Conservation (phyloP, 2,797 vertebrate species). For the Helarctos malayanus region DNA sequence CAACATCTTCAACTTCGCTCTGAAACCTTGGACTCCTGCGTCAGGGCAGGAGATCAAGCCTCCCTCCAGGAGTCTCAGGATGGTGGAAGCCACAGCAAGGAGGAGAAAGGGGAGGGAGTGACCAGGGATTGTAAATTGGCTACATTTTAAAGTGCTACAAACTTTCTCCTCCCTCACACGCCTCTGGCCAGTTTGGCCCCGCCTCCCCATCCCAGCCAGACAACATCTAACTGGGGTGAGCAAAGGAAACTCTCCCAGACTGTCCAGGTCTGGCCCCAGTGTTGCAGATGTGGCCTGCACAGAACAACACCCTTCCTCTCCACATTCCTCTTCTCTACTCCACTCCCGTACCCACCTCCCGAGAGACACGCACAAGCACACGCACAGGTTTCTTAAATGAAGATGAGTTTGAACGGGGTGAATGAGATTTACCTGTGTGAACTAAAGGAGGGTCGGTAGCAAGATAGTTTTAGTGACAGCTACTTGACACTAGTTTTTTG, state of each 20-base stretch:
- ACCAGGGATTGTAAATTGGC: constrained; percentile 50
- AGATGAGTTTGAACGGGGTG: neutral
- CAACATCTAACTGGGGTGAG: constrained; percentile 34
- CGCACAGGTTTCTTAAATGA: neutral
- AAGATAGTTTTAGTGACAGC: constrained; percentile 48
- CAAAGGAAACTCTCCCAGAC: neutral
- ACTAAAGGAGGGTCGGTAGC: neutral
- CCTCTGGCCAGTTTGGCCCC: constrained; percentile 48
- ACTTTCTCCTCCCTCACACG: constrained; percentile 71
- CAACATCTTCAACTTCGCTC: neutral
- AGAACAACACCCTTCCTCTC: neutral
- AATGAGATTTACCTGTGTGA: neutral
- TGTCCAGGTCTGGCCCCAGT: neutral
- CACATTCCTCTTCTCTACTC: neutral
- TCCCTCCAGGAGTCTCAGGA: constrained; percentile 9
- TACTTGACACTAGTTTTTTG: constrained; percentile 61
- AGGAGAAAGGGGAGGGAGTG: neutral
- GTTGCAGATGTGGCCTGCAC: neutral
- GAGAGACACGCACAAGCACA: neutral
- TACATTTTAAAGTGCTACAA: constrained; percentile 70
- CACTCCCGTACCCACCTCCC: neutral
- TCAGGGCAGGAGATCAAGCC: neutral
- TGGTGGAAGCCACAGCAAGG: neutral
- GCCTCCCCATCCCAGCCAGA: constrained; percentile 51
- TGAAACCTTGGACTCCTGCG: neutral